Evolutionary conservation across 2,888 invertebrate species (phyloP), one percentile per base, ranked within the genome.

Genomic region (Seladonia tumulorum): DNA sequence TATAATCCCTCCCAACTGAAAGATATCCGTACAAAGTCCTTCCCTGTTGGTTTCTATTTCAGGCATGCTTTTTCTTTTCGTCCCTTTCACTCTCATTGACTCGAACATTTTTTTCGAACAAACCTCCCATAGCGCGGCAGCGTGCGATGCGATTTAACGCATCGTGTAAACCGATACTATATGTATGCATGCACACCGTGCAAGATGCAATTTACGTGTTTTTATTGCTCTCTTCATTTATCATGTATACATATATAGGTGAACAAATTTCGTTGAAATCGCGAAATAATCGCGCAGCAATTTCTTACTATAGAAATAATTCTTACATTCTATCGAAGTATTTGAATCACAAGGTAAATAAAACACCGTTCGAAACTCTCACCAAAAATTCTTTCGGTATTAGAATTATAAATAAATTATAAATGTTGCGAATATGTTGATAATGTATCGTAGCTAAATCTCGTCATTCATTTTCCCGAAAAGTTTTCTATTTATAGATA

Each of bases 401-500:
- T 47, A 10, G 1, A 14, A 39, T 18, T 29, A 8, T 25, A 35
- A 2, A 14, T 22, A 39, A 70, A n/a, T 42, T 12, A 70, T 14
- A 29, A 5, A 47, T 22, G 16, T 42, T 12, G 22, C 18, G 25
- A 18, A 29, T 16, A 10, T 3, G 14, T 71, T 71, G 25, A 73
- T 63, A 39, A 12, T 71, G 29, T 71, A 72, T 53, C 29, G 75
- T 42, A 63, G 66, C 25, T 53, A 47, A 45, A 53, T 79, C 25
- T 57, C 45, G 12, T 14, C 22, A 25, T 18, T 66, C 49, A 14
- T 42, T 76, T 75, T 68, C 49, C 49, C 42, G 66, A 81, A 70
- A 68, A 72, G n/a, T n/a, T 73, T 83, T 83, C 87, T 90, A 90
- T 91, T 91, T 88, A 88, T 91, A 90, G 91, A 89, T 22, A 81